phyloP scores from a whole-genome alignment of 2,113 vertebrate genomes.

The Agapornis roseicollis region DNA sequence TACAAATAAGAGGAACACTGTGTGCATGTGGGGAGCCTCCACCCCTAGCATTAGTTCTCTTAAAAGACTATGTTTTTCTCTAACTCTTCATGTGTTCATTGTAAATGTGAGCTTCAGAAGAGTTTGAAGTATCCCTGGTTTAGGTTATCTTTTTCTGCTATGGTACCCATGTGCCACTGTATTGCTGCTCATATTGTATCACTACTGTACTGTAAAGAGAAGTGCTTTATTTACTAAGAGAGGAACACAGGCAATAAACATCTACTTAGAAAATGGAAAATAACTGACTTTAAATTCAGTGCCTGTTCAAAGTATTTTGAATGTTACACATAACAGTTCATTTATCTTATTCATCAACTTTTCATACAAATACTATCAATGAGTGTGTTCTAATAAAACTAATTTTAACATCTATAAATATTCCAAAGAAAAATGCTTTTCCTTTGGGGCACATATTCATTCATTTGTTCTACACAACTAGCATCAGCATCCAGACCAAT shows the following conservation, averaged over 20 bases:
- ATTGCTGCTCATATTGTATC: neutral
- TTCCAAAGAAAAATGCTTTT: constrained; percentile 45
- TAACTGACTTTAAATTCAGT: neutral
- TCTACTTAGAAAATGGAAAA: constrained; percentile 24
- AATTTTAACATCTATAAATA: constrained; percentile 50
- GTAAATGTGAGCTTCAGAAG: neutral
- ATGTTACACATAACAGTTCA: neutral
- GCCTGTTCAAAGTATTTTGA: constrained; percentile 15
- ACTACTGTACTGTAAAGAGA: neutral
- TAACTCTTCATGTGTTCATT: neutral
- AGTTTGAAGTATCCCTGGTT: neutral
- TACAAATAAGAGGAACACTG: neutral
- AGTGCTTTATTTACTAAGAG: neutral
- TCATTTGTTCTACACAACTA: neutral
- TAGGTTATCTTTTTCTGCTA: neutral
- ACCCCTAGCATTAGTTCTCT: neutral
- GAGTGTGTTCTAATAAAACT: neutral
- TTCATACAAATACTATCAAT: constrained; percentile 1
- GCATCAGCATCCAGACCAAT: constrained; percentile 5
- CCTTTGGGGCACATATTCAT: constrained; percentile 5
- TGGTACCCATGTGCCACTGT: neutral
- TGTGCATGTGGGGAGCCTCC: neutral
- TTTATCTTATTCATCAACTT: constrained; percentile 2
- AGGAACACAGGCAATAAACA: neutral
- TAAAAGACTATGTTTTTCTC: neutral